These are phyloP conservation scores for Xerus inauris DNA, from an alignment of 2,113 vertebrate species.

Conservation along the genomic window DNA sequence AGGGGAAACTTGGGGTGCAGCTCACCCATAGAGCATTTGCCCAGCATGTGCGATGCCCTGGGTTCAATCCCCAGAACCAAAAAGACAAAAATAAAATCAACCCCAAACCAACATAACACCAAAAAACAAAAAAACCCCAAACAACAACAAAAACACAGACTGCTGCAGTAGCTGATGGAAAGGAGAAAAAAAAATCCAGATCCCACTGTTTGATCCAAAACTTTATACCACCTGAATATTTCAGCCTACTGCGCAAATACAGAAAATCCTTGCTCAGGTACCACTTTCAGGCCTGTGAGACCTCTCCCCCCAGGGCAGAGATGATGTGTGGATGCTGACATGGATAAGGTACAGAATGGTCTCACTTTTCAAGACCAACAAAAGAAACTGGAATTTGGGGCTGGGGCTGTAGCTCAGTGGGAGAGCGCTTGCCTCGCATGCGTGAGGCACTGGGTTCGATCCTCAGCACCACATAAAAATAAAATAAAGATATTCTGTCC, in stretches of 20 bases:
- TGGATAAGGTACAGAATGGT: background rate
- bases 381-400: background rate
- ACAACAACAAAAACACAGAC: background rate
- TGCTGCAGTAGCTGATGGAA: background rate
- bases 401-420: too few relatives aligned
- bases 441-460: too few relatives aligned
- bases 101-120: too few relatives aligned
- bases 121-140: too few relatives aligned
- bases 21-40: background rate
- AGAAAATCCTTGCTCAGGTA: background rate
- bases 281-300: background rate
- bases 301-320: background rate
- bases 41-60: too few relatives aligned
- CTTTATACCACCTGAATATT: background rate
- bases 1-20: background rate
- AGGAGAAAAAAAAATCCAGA: background rate
- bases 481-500: too few relatives aligned
- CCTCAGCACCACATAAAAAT: too few relatives aligned
- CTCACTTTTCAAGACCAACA: background rate
- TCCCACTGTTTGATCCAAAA: background rate
- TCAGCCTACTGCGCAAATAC: background rate
- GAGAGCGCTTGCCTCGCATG: too few relatives aligned
- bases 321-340: accelerated
- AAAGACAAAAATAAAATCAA: too few relatives aligned
- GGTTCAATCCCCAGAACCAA: background rate